phyloP scores from a whole-genome alignment of 2,888 invertebrate species.

The Drosophila aldrichi region DNA sequence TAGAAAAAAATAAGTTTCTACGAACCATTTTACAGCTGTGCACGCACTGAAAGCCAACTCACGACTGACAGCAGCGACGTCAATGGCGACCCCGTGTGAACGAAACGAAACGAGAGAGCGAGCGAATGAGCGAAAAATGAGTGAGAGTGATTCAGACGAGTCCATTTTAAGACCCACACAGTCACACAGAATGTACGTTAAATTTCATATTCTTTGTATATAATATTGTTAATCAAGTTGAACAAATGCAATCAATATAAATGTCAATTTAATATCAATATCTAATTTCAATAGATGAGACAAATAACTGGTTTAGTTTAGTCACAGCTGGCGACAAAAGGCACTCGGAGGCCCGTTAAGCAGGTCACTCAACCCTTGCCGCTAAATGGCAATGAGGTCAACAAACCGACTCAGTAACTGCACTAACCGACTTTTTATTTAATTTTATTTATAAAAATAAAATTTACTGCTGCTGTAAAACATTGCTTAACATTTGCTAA shows the following conservation, averaged over 20 bases:
- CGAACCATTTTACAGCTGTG: conserved; percentile 62
- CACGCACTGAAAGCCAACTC: conserved; percentile 78
- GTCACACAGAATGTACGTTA: conserved; percentile 1
- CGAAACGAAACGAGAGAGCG: conserved; percentile 31
- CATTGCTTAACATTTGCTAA: neutral
- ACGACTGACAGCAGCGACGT: conserved; percentile 69
- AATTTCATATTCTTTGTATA: conserved; percentile 8
- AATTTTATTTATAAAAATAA: neutral
- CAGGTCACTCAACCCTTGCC: conserved; percentile 75
- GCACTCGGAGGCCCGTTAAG: conserved; percentile 40
- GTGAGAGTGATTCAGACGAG: conserved; percentile 45
- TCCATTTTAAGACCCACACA: conserved; percentile 15
- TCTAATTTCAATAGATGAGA: conserved; percentile 12
- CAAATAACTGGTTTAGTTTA: neutral
- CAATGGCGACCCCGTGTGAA: conserved; percentile 52
- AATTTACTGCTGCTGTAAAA: neutral
- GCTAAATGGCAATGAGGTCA: conserved; percentile 70
- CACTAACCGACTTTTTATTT: neutral
- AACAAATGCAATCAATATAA: conserved; percentile 25
- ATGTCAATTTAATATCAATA: conserved; percentile 12
- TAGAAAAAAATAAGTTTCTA: conserved; percentile 40
- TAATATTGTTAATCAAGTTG: conserved; percentile 2
- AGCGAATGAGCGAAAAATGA: conserved; percentile 36
- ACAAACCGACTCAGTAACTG: conserved; percentile 60
- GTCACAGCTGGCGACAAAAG: conserved; percentile 10